Percentiles rank a stretch among this genome's conserved stretches.
Evolutionary conservation across 1,140 invertebrate genomes (phyloP).

Genomic region (Sycophaga agraensis): DNA sequence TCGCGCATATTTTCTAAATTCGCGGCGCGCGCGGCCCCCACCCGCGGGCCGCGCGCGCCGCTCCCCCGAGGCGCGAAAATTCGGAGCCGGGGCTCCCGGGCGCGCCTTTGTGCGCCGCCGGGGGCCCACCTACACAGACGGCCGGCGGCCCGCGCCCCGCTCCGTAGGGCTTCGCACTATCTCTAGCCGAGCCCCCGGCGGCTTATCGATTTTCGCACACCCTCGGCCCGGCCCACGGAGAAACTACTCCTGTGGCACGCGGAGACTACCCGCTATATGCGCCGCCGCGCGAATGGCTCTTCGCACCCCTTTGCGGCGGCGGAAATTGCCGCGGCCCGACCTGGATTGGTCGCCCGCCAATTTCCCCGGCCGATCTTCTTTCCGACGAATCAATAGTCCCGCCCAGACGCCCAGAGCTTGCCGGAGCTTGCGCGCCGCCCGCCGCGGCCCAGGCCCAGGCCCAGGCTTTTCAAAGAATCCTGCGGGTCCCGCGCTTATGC

Average conservation of each 20-base stretch:
- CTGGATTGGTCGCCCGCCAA: slow-evolving; percentile 18
- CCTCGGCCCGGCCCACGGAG: neutral
- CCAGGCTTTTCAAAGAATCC: no score
- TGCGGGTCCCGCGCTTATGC: no score
- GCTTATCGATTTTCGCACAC: slow-evolving; percentile 25
- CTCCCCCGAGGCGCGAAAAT: no score
- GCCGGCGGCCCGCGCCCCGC: no score
- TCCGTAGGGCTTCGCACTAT: slow-evolving; percentile 7
- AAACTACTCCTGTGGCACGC: neutral
- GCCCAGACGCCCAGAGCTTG: no score
- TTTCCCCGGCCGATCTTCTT: slow-evolving; percentile 19
- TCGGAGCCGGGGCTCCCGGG: no score
- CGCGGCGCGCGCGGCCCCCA: neutral
- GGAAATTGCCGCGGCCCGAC: slow-evolving; percentile 13
- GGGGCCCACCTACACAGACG: no score
- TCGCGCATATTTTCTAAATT: slow-evolving; percentile 21
- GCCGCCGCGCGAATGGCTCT: neutral
- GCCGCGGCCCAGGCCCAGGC: no score
- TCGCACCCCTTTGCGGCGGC: neutral
- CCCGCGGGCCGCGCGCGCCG: neutral
- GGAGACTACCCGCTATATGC: neutral
- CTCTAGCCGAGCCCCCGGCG: neutral
- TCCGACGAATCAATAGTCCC: slow-evolving; percentile 20
- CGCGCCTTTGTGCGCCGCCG: no score
- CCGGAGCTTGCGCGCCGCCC: no score